These are phyloP conservation scores for Salvelinus alpinus DNA, from an alignment of 2,113 vertebrate genomes.

Conservation along the genomic window DNA sequence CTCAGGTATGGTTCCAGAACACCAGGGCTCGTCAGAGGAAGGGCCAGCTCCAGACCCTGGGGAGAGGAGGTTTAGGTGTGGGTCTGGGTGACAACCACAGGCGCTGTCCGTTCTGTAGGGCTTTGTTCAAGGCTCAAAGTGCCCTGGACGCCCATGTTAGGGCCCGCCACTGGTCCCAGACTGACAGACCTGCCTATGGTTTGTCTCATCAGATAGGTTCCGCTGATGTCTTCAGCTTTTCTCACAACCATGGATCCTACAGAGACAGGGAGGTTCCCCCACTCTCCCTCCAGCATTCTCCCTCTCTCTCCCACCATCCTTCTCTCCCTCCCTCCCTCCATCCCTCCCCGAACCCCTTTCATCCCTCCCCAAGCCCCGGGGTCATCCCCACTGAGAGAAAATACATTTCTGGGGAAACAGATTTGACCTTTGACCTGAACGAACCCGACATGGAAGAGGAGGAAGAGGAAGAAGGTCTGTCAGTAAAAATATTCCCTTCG, in stretches of 20 bases:
- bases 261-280: slow-evolving; percentile 46
- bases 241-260: neutral
- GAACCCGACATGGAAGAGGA: slow-evolving; percentile 92
- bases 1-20: slow-evolving; percentile 96
- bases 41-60: slow-evolving; percentile 93
- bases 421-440: slow-evolving; percentile 83
- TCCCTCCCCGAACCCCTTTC: slow-evolving; percentile 55
- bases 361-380: slow-evolving; percentile 40
- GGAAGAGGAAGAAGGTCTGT: slow-evolving; percentile 84
- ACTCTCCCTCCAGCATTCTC: slow-evolving; percentile 21
- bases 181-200: slow-evolving; percentile 92
- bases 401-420: slow-evolving; percentile 55
- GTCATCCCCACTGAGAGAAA: slow-evolving; percentile 53
- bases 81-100: slow-evolving; percentile 85
- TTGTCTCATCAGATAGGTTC: slow-evolving; percentile 81
- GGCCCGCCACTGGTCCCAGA: slow-evolving; percentile 96
- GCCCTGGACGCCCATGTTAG: slow-evolving; percentile 96
- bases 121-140: slow-evolving; percentile 97
- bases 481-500: too few relatives aligned
- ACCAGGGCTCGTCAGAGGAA: slow-evolving; percentile 95
- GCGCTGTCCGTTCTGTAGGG: slow-evolving; percentile 95
- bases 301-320: slow-evolving; percentile 53
- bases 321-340: slow-evolving; percentile 23
- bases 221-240: slow-evolving; percentile 55
- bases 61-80: slow-evolving; percentile 80